A percentile compares a stretch with the other conserved stretches of the same genome.
Conservation (phyloP, 2,797 vertebrate genomes). For the Ibycter americanus region DNA sequence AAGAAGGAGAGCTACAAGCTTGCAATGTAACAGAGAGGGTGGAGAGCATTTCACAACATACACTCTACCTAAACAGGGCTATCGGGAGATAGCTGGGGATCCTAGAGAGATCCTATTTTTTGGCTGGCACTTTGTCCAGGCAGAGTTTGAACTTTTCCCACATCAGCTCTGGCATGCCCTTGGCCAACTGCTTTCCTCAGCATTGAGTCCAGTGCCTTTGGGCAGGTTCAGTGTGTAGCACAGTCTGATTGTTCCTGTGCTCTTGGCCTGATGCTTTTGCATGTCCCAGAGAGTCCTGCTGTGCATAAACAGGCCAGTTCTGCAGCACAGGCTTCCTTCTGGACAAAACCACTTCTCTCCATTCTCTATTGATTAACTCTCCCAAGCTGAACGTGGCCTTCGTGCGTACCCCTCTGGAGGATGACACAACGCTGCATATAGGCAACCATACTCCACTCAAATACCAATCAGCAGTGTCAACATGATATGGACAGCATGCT, state of each 20-base stretch:
- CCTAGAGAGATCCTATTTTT: not conserved
- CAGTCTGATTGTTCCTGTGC: not conserved
- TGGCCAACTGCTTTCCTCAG: not conserved
- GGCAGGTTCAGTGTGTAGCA: not conserved
- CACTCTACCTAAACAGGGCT: not conserved
- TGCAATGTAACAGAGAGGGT: not conserved
- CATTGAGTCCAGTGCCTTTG: not conserved
- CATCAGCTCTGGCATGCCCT: not conserved
- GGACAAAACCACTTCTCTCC: not conserved
- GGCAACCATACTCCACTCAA: not conserved
- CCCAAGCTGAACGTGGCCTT: not conserved
- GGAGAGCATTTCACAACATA: not conserved
- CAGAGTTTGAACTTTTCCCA: not conserved
- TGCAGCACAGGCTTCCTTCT: not conserved
- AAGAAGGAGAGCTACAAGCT: not conserved
- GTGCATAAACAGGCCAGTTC: not conserved
- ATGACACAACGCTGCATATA: not conserved
- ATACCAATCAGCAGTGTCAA: not conserved
- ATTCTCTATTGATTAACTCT: not conserved
- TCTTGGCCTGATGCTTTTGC: not conserved
- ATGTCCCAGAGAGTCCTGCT: not conserved
- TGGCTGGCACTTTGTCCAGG: not conserved
- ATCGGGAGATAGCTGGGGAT: not conserved
- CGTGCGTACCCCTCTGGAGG: not conserved
- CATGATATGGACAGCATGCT: not conserved